Base-by-base conservation (phyloP, 1,140 invertebrate genomes). In the Trichomalopsis sarcophagae region DNA sequence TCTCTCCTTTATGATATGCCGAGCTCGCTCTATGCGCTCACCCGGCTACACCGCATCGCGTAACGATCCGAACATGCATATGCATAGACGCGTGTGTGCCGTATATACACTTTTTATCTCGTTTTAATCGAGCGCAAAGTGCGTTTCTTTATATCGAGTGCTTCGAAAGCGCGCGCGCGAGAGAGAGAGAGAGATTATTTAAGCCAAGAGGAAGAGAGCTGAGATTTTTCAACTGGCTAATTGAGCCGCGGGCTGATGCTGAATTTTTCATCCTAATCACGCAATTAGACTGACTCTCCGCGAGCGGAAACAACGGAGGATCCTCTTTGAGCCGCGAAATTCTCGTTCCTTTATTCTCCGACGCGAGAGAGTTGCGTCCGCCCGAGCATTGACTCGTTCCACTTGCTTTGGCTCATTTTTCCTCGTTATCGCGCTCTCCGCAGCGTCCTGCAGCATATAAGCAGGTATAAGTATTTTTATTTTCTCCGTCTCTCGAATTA, bases 221-320 rank as follows among this genome's bases (percentile, higher is more conserved):
- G 5, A 36, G 33, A 36, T 77, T 27, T 7, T 23, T 44, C 7
- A 44, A 44, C 44, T 4, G 11, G 27, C 2, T 23, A 77, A 76
- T 62, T 62, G 55, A 62, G 55, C 14, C 6, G 55, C 17, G 55
- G 21, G 44, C 2, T 71, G 36, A 74, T 13, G 44, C 2, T 71
- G 36, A 74, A 82, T 55, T 74, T 73, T 82, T 82, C 69, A 33
- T 73, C 27, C 13, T 82, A 62, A 82, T 82, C 81, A 40, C 36
- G n/a, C 47, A 82, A 82, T 82, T 82, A 82, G 27, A 14, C 6
- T 62, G 27, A 55, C 13, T 74, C 62, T 6, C 13, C 13, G 14
- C 1, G 47, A 13, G 47, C 11, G 11, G 21, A 62, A 62, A 62
- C 55, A 62, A 62, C 17, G 17, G 14, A 7, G 55, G 6, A 62